phyloP scores from a whole-genome alignment of 2,113 vertebrate species.

The Turdus rufiventris region DNA sequence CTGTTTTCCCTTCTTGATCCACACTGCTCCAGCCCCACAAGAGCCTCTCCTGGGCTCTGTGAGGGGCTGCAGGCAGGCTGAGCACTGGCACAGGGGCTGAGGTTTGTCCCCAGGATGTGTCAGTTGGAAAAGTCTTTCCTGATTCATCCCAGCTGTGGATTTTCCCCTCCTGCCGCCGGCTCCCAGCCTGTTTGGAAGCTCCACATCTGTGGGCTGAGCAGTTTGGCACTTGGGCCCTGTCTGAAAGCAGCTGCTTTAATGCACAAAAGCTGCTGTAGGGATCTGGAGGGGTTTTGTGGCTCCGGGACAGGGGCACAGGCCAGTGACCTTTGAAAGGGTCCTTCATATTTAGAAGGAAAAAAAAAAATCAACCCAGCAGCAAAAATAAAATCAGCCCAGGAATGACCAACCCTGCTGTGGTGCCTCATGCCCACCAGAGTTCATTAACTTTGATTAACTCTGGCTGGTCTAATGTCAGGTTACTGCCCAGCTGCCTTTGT shows the following conservation, averaged over 20 bases:
- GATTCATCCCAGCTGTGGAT: conserved; percentile 34
- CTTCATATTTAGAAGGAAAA: neutral
- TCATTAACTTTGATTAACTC: neutral
- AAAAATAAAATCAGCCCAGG: neutral
- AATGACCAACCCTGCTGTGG: neutral
- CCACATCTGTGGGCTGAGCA: neutral
- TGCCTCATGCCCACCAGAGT: neutral
- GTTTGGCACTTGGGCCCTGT: neutral
- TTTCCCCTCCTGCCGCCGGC: neutral
- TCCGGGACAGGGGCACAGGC: neutral
- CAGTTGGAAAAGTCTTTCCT: neutral
- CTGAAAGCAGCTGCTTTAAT: conserved; percentile 28
- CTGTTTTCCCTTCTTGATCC: neutral
- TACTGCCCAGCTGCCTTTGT: neutral
- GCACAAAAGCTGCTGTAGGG: conserved; percentile 32
- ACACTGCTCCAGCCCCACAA: neutral
- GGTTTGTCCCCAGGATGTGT: neutral
- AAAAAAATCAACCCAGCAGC: neutral
- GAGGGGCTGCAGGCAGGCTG: neutral
- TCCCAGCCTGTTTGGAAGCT: conserved; percentile 2
- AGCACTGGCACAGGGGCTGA: neutral
- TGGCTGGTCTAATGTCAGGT: neutral
- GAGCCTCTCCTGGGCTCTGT: neutral
- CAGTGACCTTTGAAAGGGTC: neutral
- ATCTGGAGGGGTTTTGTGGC: neutral